A percentile compares a stretch with the other conserved stretches of the same genome.
These are phyloP conservation scores for Hydropotes inermis DNA, from an alignment of 2,113 vertebrate species.

Conservation along the genomic window DNA sequence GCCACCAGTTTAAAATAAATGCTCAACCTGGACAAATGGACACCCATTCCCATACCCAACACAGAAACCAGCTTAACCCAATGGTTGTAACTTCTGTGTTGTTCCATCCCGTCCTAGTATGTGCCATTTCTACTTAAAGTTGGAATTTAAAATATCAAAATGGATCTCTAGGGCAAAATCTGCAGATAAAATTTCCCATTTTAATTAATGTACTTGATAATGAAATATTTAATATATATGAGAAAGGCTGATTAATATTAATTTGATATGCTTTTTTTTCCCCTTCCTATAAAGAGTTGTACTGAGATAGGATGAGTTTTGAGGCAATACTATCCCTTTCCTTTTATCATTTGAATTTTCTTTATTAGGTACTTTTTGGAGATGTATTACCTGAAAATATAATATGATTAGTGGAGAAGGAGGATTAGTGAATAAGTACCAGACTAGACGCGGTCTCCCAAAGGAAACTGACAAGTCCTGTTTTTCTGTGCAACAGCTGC, in stretches of 20 bases:
- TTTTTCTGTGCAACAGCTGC: neutral
- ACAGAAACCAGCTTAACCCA: neutral
- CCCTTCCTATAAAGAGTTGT: neutral
- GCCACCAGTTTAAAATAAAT: neutral
- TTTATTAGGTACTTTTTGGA: neutral
- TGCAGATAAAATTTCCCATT: neutral
- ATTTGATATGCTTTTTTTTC: neutral
- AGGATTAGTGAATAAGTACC: neutral
- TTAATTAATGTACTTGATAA: neutral
- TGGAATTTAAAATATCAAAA: neutral
- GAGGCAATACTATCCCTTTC: neutral
- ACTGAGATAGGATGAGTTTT: neutral
- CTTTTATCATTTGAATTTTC: neutral
- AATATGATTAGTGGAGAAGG: neutral
- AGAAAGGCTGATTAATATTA: neutral
- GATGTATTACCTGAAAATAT: neutral
- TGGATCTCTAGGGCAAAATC: neutral
- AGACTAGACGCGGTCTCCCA: neutral
- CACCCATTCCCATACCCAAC: neutral
- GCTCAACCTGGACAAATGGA: neutral
- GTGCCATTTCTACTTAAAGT: neutral
- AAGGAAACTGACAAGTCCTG: neutral
- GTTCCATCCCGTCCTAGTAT: neutral
- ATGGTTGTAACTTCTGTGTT: neutral
- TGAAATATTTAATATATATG: neutral